Evolutionary conservation across 2,888 invertebrate species (phyloP).

Genomic region (Neelides folsomi): DNA sequence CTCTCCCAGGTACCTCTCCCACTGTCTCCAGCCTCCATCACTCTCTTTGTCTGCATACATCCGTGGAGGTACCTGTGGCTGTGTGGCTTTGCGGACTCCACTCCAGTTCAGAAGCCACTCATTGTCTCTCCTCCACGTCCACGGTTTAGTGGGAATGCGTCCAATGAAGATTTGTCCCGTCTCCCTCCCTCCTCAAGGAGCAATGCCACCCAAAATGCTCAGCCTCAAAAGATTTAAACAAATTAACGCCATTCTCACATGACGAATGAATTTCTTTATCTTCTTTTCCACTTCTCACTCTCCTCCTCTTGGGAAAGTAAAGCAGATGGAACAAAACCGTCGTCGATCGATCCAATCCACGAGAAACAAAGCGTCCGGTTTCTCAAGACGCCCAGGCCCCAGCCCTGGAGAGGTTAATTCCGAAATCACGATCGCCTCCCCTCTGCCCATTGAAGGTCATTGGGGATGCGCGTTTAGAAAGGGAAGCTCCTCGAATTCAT

Average conservation of each 20-base stretch:
- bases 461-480: slow-evolving; percentile 8
- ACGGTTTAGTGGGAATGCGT: slow-evolving; percentile 9
- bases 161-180: slow-evolving; percentile 10
- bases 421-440: background rate
- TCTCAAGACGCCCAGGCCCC: background rate
- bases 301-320: slow-evolving; percentile 24
- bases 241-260: slow-evolving; percentile 34
- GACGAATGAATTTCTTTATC: slow-evolving; percentile 33
- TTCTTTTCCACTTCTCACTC: slow-evolving; percentile 10
- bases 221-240: slow-evolving; percentile 30
- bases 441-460: slow-evolving; percentile 14
- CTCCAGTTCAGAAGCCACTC: slow-evolving; percentile 15
- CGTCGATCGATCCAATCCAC: slow-evolving; percentile 29
- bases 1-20: too few species aligned
- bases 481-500: slow-evolving; percentile 28
- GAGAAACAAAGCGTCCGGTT: slow-evolving; percentile 13
- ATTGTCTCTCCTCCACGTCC: slow-evolving; percentile 6
- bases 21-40: too few species aligned
- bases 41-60: background rate
- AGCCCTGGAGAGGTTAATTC: background rate
- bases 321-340: slow-evolving; percentile 24
- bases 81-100: slow-evolving; percentile 14
- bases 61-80: slow-evolving; percentile 9
- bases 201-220: slow-evolving; percentile 33
- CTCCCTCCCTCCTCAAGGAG: slow-evolving; percentile 6